Conservation (phyloP, 2,113 vertebrate species). For the Recurvirostra avosetta region DNA sequence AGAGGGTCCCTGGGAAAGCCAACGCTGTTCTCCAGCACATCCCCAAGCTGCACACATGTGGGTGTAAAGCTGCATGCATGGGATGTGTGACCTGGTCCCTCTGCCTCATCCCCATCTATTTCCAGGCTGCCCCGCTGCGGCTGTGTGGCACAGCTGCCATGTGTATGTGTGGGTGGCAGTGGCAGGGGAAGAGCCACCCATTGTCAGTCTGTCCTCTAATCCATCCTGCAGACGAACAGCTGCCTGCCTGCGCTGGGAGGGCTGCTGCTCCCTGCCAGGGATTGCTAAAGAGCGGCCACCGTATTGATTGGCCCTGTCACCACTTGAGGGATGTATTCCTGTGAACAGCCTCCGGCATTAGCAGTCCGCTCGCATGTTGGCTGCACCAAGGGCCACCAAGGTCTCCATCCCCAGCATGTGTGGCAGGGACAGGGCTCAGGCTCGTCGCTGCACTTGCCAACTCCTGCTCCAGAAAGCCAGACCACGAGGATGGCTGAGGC, state of each 20-base stretch:
- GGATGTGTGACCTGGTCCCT: neutral
- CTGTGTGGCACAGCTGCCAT: neutral
- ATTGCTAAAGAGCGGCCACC: neutral
- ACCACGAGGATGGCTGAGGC: neutral
- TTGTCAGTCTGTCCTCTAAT: neutral
- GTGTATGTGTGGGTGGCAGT: neutral
- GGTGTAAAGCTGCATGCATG: accelerated
- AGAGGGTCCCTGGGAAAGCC: neutral
- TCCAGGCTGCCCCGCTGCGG: neutral
- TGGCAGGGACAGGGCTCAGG: neutral
- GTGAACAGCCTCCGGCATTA: neutral
- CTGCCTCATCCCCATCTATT: too few relatives aligned
- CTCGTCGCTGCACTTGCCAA: accelerated
- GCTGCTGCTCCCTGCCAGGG: neutral
- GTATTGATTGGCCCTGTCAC: neutral
- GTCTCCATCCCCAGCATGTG: neutral
- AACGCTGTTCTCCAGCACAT: neutral
- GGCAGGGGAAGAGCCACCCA: neutral
- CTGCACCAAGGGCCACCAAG: neutral
- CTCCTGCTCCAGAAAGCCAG: neutral
- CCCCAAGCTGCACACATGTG: accelerated
- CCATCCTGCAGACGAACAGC: neutral
- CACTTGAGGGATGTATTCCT: neutral
- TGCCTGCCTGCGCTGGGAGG: neutral
- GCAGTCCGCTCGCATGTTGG: neutral